These are phyloP conservation scores for Procambarus clarkii DNA, from an alignment of 1,140 invertebrate species.

Conservation along the genomic window DNA sequence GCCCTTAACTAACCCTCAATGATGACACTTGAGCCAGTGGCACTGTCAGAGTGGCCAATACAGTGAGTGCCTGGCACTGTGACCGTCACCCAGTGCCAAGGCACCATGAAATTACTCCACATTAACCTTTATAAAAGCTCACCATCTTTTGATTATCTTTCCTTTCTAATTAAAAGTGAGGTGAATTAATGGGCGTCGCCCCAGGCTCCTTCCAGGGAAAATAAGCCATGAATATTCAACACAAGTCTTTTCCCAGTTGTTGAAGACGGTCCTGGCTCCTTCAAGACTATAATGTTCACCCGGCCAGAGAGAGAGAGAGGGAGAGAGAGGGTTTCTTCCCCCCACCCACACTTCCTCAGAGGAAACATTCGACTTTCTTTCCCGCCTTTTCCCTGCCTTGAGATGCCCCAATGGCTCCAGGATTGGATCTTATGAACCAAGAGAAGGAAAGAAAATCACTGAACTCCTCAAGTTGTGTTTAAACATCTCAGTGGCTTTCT, in stretches of 20 bases:
- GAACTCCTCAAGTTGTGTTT: background rate
- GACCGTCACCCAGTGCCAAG: slow-evolving; percentile 1
- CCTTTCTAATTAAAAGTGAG: slow-evolving; percentile 63
- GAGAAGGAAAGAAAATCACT: background rate
- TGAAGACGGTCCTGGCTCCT: background rate
- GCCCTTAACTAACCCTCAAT: background rate
- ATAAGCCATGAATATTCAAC: slow-evolving; percentile 65
- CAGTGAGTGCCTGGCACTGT: background rate
- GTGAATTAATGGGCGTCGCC: slow-evolving; percentile 42
- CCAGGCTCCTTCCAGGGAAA: slow-evolving; percentile 46
- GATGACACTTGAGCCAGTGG: background rate
- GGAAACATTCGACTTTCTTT: background rate
- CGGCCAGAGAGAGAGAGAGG: too few relatives aligned
- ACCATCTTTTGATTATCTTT: slow-evolving; percentile 63
- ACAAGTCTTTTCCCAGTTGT: background rate
- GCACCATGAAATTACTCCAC: slow-evolving; percentile 61
- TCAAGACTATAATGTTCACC: background rate
- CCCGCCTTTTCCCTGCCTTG: background rate
- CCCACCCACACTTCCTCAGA: background rate
- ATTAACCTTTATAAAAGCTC: slow-evolving; percentile 54
- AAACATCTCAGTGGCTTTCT: background rate
- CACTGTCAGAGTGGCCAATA: background rate
- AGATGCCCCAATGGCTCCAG: background rate
- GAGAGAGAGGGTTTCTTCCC: background rate
- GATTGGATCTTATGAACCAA: background rate